Conservation (phyloP, 2,113 vertebrate species). For the Raja brachyura region DNA sequence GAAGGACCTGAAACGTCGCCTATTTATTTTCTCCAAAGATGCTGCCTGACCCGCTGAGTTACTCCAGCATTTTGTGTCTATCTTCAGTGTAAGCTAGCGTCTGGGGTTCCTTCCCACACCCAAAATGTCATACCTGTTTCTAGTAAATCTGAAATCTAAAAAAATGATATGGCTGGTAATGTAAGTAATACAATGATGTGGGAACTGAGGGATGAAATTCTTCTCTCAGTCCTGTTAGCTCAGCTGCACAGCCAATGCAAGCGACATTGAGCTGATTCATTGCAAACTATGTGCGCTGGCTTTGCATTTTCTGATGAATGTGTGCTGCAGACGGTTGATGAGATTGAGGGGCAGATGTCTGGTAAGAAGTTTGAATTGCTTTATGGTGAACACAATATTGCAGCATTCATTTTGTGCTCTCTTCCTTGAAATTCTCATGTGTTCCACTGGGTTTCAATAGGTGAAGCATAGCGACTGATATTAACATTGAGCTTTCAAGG, state of each 20-base stretch:
- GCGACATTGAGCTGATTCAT: neutral
- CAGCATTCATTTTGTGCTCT: neutral
- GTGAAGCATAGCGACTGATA: neutral
- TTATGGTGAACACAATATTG: neutral
- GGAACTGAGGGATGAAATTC: neutral
- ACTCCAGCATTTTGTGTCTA: too few species aligned
- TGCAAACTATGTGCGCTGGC: neutral
- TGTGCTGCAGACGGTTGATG: neutral
- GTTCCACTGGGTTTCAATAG: neutral
- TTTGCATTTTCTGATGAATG: neutral
- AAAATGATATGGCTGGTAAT: neutral
- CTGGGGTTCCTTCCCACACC: too few species aligned
- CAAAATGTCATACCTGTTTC: neutral
- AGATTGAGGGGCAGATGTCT: too few species aligned
- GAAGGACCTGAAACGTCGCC: too few species aligned
- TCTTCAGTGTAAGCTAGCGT: too few species aligned
- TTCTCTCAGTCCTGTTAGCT: neutral
- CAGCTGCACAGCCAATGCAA: neutral
- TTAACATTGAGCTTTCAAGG: neutral
- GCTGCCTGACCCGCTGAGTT: too few species aligned
- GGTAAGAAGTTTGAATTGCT: neutral
- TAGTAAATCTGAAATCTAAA: neutral
- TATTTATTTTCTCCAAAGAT: too few species aligned
- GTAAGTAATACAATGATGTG: neutral
- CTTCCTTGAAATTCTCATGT: neutral